phyloP scores from a whole-genome alignment of 1,140 invertebrate genomes.

The Galendromus occidentalis region DNA sequence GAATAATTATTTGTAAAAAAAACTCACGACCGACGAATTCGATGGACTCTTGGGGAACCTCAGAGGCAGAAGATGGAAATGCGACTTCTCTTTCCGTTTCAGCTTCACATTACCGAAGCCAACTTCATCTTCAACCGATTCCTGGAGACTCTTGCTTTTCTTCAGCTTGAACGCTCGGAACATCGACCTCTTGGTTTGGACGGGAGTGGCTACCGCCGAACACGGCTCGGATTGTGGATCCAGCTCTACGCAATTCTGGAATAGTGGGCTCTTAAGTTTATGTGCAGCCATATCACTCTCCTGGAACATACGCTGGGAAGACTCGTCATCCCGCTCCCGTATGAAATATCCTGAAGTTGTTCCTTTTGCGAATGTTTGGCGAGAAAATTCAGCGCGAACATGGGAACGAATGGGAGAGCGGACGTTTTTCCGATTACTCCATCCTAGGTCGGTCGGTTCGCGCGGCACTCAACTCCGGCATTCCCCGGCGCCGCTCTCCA shows the following conservation, averaged over 20 bases:
- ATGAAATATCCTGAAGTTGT: not conserved
- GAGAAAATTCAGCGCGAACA: too few relatives aligned
- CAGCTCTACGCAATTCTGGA: not conserved
- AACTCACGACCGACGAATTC: not conserved
- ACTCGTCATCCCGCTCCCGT: too few relatives aligned
- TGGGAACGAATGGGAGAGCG: too few relatives aligned
- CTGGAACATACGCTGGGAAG: too few relatives aligned
- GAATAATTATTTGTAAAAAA: too few relatives aligned
- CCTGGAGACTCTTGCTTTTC: slow-evolving; percentile 8
- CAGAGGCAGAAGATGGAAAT: not conserved
- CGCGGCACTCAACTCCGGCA: too few relatives aligned
- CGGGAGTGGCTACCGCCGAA: not conserved
- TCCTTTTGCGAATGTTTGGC: too few relatives aligned
- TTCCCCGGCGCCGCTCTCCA: too few relatives aligned
- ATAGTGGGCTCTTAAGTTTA: too few relatives aligned
- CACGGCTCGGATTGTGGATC: not conserved
- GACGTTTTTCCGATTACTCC: too few relatives aligned
- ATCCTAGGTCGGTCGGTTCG: too few relatives aligned
- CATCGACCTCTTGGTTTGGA: slow-evolving; percentile 4
- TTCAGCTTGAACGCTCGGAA: slow-evolving; percentile 4
- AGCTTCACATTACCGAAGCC: not conserved
- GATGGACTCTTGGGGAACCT: not conserved
- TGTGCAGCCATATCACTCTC: too few relatives aligned
- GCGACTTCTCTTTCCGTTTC: not conserved
- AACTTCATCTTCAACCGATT: not conserved